These are phyloP conservation scores for Syngnathus rostellatus DNA, from an alignment of 2,797 vertebrate genomes.

Conservation along the genomic window DNA sequence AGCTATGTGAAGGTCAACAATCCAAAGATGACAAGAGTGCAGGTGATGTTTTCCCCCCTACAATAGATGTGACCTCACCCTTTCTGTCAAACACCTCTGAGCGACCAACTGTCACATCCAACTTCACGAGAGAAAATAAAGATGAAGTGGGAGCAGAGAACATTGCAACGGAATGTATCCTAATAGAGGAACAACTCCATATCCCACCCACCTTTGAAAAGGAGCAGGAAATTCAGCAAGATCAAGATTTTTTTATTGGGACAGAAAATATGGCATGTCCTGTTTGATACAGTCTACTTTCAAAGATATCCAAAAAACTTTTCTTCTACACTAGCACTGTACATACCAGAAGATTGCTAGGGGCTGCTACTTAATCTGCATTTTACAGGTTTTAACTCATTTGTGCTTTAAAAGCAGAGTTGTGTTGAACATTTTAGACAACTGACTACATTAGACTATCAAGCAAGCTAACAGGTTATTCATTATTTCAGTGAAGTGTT, in stretches of 20 bases:
- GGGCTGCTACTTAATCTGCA: conserved; percentile 1
- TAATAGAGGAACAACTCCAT: conserved; percentile 12
- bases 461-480: neutral
- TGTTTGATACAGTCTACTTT: neutral
- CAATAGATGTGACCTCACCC: neutral
- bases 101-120: neutral
- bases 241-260: conserved; percentile 15
- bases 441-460: neutral
- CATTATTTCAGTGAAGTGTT: neutral
- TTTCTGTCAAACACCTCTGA: neutral
- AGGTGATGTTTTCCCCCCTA: neutral
- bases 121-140: conserved; percentile 9
- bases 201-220: neutral
- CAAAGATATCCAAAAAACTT: neutral
- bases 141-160: conserved; percentile 2
- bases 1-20: neutral
- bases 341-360: conserved; percentile 1
- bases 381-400: neutral
- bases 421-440: too few species aligned
- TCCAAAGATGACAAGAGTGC: neutral
- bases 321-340: neutral
- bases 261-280: conserved; percentile 6
- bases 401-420: neutral
- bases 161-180: neutral
- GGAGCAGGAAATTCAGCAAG: conserved; percentile 10